Conservation (phyloP, 1,140 invertebrate genomes). For the Wiebesia pumilae region DNA sequence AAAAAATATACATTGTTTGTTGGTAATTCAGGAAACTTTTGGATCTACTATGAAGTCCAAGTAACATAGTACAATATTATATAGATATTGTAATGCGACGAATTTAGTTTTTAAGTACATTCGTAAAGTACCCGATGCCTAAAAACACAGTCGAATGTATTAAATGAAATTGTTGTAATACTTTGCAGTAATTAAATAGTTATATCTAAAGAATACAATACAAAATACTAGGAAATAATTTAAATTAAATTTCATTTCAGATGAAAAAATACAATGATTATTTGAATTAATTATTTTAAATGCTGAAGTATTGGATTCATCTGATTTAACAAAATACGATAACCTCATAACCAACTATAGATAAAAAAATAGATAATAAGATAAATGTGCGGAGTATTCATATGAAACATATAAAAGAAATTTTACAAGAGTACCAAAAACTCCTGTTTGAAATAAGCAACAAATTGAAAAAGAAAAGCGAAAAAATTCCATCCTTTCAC, state of each 20-base stretch:
- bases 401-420: slow-evolving; percentile 21
- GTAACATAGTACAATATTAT: background rate
- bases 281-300: background rate
- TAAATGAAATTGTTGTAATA: slow-evolving; percentile 3
- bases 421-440: slow-evolving; percentile 1
- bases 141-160: slow-evolving; percentile 3
- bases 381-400: background rate
- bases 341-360: background rate
- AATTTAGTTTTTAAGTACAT: slow-evolving; percentile 30
- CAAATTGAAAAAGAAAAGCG: slow-evolving; percentile 31
- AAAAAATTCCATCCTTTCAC: slow-evolving; percentile 7
- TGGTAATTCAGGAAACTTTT: background rate
- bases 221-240: background rate
- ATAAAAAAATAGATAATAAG: background rate
- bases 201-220: background rate
- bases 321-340: background rate
- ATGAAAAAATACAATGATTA: background rate
- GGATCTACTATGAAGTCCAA: too few relatives aligned
- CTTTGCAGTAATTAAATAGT: background rate
- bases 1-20: background rate
- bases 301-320: background rate
- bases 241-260: background rate
- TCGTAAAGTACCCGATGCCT: slow-evolving; percentile 23
- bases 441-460: slow-evolving; percentile 7
- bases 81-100: background rate